Percentiles rank a stretch among this genome's conserved stretches.
Evolutionary conservation across 1,140 invertebrate species (phyloP).

Genomic region (Diuraphis noxia): DNA sequence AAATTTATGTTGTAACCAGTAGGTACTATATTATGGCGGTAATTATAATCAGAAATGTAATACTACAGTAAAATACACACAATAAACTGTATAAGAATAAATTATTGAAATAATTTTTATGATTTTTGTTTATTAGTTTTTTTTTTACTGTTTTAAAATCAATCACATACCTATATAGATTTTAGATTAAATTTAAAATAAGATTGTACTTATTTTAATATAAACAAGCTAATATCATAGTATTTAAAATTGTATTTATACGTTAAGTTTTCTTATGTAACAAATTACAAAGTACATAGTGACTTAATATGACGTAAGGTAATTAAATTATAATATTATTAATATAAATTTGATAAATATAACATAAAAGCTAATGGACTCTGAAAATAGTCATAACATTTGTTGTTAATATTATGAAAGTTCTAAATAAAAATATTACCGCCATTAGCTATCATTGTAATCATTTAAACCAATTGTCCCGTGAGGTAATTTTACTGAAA

Average conservation of each 20-base stretch:
- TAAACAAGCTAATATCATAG: neutral
- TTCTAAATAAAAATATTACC: neutral
- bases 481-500: neutral
- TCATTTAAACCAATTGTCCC: constrained; percentile 29
- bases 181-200: neutral
- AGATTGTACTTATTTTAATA: neutral
- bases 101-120: neutral
- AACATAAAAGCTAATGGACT: constrained; percentile 1
- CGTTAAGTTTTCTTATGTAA: neutral
- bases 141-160: neutral
- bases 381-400: neutral
- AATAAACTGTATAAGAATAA: neutral
- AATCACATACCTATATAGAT: neutral
- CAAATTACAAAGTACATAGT: neutral
- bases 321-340: neutral
- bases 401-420: neutral
- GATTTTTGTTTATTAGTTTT: neutral
- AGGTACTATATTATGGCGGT: neutral
- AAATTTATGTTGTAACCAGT: neutral
- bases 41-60: neutral
- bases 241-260: neutral
- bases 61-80: neutral
- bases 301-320: neutral
- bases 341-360: neutral
- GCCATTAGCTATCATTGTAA: constrained; percentile 16